phyloP scores from a whole-genome alignment of 1,140 invertebrate species.

The Samia ricini region DNA sequence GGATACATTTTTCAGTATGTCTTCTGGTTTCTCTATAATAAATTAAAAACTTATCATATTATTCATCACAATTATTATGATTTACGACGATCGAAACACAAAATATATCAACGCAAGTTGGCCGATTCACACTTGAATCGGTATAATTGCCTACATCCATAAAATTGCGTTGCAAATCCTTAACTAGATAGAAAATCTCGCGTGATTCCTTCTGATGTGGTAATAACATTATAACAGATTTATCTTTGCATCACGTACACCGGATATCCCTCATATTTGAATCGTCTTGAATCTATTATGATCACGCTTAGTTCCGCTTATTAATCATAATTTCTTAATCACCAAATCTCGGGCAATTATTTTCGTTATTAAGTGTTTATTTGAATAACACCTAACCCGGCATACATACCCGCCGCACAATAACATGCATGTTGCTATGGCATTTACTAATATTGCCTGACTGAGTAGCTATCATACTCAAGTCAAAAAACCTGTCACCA shows the following conservation, averaged over 20 bases:
- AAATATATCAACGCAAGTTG: not conserved
- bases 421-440: no score
- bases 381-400: no score
- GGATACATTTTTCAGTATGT: no score
- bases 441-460: no score
- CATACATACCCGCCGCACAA: no score
- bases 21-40: no score
- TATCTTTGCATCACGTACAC: slow-evolving; percentile 16
- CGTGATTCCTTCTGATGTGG: not conserved
- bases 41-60: no score
- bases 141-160: not conserved
- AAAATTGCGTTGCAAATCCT: not conserved
- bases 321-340: slow-evolving; percentile 9
- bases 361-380: no score
- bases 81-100: not conserved
- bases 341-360: not conserved
- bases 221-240: slow-evolving; percentile 9
- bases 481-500: no score
- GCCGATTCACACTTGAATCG: not conserved
- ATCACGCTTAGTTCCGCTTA: slow-evolving; percentile 15
- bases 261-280: slow-evolving; percentile 19
- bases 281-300: slow-evolving; percentile 2
- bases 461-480: no score
- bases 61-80: no score
- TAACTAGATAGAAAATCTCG: not conserved